These are phyloP conservation scores for Lagopus muta DNA, from an alignment of 2,113 vertebrate genomes.

Conservation along the genomic window DNA sequence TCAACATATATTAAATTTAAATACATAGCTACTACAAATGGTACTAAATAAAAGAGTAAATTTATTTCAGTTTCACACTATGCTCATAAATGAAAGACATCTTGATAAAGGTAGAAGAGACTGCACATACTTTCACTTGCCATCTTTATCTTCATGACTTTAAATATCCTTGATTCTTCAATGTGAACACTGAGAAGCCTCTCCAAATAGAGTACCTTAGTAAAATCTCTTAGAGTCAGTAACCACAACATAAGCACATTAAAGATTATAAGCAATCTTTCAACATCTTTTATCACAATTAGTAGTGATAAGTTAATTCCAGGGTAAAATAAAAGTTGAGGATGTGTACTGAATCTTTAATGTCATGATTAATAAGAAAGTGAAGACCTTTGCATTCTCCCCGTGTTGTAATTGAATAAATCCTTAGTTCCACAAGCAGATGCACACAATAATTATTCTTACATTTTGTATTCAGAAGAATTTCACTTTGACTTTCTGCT, in stretches of 20 bases:
- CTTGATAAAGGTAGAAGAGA: background rate
- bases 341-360: background rate
- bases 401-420: background rate
- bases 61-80: background rate
- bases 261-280: background rate
- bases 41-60: background rate
- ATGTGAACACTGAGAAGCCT: background rate
- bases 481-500: background rate
- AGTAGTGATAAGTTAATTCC: background rate
- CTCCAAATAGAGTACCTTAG: background rate
- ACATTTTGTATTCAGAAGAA: background rate
- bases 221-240: background rate
- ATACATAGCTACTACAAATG: background rate
- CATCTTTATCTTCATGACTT: background rate
- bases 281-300: background rate
- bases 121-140: background rate
- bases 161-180: background rate
- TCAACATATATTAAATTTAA: background rate
- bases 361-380: background rate
- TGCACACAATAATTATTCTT: background rate
- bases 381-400: background rate
- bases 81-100: background rate
- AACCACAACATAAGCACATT: background rate
- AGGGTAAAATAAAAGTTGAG: background rate
- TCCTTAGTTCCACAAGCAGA: background rate